Percentiles rank a stretch among this genome's conserved stretches.
These are phyloP conservation scores for Artemia sinica DNA, from an alignment of 2,888 invertebrate genomes.

Conservation along the genomic window DNA sequence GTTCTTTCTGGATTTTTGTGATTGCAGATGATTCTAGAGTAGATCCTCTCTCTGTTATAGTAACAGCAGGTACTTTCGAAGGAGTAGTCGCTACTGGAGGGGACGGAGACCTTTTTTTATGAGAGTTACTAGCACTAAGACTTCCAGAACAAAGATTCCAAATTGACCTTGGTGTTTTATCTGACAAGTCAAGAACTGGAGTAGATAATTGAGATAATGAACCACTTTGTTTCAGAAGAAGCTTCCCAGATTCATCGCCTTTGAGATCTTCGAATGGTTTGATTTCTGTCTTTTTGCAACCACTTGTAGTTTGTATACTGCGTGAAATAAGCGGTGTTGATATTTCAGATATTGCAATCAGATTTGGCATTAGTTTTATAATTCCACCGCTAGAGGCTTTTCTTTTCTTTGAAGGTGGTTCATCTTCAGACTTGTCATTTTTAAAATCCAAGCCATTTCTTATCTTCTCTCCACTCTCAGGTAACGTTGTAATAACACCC, in stretches of 20 bases:
- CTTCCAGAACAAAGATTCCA: background rate
- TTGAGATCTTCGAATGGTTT: background rate
- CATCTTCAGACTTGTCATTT: background rate
- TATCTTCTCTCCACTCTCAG: background rate
- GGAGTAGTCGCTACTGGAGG: background rate
- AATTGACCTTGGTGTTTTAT: background rate
- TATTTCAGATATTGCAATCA: conserved; percentile 9
- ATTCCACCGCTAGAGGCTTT: background rate
- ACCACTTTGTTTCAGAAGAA: background rate
- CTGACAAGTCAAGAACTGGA: background rate
- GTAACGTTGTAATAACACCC: background rate
- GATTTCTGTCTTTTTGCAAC: background rate
- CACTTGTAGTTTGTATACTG: background rate
- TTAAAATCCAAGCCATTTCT: background rate
- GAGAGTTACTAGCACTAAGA: background rate
- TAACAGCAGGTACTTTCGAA: background rate
- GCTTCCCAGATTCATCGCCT: background rate
- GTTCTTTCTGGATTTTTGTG: background rate
- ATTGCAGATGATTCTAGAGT: background rate
- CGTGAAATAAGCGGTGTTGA: background rate
- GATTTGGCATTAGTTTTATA: background rate
- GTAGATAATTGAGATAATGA: background rate
- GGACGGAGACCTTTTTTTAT: background rate
- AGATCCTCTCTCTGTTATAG: background rate
- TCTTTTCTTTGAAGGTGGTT: conserved; percentile 1